A percentile compares a stretch with the other conserved stretches of the same genome.
Evolutionary conservation across 2,113 vertebrate genomes (phyloP).

Genomic region (Ornithorhynchus anatinus): DNA sequence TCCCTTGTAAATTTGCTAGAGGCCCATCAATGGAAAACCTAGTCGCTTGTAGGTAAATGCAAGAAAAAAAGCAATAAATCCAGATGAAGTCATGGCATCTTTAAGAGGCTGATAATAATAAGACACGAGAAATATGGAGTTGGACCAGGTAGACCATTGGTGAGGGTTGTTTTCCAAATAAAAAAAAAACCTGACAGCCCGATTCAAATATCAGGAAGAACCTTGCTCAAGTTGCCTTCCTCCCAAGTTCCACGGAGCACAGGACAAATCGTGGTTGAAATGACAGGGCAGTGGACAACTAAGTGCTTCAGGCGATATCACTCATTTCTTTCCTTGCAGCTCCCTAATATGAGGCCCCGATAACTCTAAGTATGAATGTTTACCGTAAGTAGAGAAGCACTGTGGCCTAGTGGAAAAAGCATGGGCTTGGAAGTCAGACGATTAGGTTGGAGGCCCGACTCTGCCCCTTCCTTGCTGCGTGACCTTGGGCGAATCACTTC

Average conservation of each 20-base stretch:
- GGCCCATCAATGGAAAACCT: neutral
- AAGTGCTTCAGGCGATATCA: too few species aligned
- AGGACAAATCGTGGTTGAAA: neutral
- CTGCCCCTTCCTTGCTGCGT: too few species aligned
- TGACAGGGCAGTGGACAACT: too few species aligned
- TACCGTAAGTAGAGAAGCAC: too few species aligned
- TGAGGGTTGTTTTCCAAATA: neutral
- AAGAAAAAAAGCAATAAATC: neutral
- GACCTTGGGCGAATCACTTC: too few species aligned
- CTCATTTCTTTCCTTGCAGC: too few species aligned
- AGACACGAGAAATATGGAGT: neutral
- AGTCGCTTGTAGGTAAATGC: neutral
- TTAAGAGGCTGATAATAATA: slow-evolving; percentile 7
- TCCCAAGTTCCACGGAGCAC: neutral
- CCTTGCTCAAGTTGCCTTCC: neutral
- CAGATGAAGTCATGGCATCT: neutral
- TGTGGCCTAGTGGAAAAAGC: too few species aligned
- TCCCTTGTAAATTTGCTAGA: neutral
- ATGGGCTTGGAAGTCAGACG: too few species aligned
- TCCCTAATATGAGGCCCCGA: too few species aligned
- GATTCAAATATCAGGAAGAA: neutral
- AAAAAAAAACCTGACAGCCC: neutral
- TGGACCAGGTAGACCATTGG: neutral
- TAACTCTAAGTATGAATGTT: too few species aligned
- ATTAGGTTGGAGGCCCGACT: too few species aligned